These are phyloP conservation scores for Cyanoderma ruficeps DNA, from an alignment of 2,113 vertebrate genomes.

Conservation along the genomic window DNA sequence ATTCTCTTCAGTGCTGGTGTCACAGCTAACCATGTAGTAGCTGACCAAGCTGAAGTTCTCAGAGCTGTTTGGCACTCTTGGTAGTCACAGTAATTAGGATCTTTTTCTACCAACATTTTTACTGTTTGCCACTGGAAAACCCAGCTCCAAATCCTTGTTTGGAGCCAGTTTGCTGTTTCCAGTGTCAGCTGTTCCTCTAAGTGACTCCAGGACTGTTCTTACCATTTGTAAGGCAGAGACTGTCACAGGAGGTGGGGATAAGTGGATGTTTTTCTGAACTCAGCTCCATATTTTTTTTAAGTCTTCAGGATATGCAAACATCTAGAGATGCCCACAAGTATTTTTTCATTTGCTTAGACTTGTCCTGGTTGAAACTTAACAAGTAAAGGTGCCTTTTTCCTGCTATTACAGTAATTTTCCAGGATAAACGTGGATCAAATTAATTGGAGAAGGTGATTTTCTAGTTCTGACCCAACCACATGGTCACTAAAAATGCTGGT, in stretches of 20 bases:
- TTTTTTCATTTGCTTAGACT: not conserved
- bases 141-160: not conserved
- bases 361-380: not conserved
- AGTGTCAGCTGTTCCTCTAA: not conserved
- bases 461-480: not conserved
- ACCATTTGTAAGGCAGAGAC: not conserved
- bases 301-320: not conserved
- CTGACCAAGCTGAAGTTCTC: not conserved
- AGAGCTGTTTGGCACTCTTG: not conserved
- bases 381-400: not conserved
- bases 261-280: not conserved
- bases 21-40: not conserved
- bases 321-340: not conserved
- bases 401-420: not conserved
- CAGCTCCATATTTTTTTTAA: not conserved
- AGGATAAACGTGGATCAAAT: fast-evolving
- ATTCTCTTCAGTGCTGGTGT: not conserved
- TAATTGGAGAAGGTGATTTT: not conserved
- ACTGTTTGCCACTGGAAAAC: not conserved
- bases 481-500: not conserved
- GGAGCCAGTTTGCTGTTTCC: not conserved
- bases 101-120: not conserved
- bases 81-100: not conserved
- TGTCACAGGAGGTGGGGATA: not conserved
- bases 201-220: not conserved